Base-by-base conservation (phyloP, 2,797 vertebrate genomes). In the Premnoplex brunnescens region DNA sequence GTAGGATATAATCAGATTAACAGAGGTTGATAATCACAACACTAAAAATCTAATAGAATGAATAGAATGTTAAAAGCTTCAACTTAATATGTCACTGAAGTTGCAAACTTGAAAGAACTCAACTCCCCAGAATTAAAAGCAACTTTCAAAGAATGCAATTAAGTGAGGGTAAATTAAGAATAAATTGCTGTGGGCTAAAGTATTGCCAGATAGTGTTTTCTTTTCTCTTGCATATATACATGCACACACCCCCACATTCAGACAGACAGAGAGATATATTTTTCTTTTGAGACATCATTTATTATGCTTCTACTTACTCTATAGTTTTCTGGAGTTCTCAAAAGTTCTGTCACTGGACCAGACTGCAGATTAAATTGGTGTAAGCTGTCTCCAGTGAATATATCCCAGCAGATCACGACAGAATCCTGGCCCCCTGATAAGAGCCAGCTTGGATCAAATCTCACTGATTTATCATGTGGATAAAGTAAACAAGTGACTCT, bases 391-490 rank as follows among this genome's bases (percentile, higher is more conserved):
- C 97, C 98, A 27, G 97, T 97, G 89, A 98, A 98, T 41, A 98
- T 93, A 91, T 98, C 94, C 98, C 98, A 98, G 96, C 97, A 97
- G 66, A 98, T 97, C 46, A 98, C 97, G 2, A 91, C 41, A 9
- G 98, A 98, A 80, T 98, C 97, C 87, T 82, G 97, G 30, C 97
- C 94, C 14, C 98, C 98, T 16, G 98, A 98, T n/a, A 98, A 80
- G 55, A 98, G 91, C 98, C 98, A 98, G 88, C 97, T 97, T 64
- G 97, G 96, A 82, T 98, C 98, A 94, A 97, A 98, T 68, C 96
- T 97, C 24, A 97, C 97, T 17, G 97, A 98, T 44, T 96, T 72
- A 75, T 94, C 92, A 56, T 98, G 98, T 10, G 98, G 98, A 59
- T 98, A 98, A 73, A 98, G 97, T 30, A 98, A 95, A 39, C 97